Conservation (phyloP, 2,797 vertebrate species). For the Hafferia zeledoni region DNA sequence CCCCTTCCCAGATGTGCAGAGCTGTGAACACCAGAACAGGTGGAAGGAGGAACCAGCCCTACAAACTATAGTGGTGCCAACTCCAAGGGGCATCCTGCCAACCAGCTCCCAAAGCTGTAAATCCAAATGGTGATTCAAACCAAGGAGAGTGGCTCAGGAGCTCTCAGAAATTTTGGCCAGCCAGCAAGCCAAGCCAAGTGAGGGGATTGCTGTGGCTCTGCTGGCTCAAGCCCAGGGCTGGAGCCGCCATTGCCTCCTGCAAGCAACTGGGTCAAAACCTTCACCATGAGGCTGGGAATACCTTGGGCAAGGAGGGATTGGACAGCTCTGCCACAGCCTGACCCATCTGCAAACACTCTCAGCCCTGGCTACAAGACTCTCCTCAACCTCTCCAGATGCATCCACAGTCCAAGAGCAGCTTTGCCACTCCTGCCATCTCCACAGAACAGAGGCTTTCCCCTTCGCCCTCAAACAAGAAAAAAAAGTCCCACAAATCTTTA, state of each 20-base stretch:
- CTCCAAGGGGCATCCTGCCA: fast-evolving
- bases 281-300: background rate
- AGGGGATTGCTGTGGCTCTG: background rate
- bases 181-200: background rate
- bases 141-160: background rate
- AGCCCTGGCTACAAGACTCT: background rate
- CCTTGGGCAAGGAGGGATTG: background rate
- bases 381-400: background rate
- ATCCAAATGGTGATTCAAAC: background rate
- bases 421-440: background rate
- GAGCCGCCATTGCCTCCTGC: background rate
- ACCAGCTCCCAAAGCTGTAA: background rate
- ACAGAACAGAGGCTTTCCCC: background rate
- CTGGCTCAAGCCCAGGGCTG: background rate
- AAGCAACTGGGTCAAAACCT: background rate
- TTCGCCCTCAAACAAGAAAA: background rate
- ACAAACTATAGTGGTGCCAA: fast-evolving
- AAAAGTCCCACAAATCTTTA: background rate
- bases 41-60: background rate
- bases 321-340: background rate
- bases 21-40: background rate
- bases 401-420: background rate
- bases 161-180: background rate
- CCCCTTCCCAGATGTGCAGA: background rate
- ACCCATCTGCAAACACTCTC: background rate